Percentiles rank a stretch among this genome's conserved stretches.
Evolutionary conservation across 2,797 vertebrate species (phyloP).

Genomic region (Amazona finschi): DNA sequence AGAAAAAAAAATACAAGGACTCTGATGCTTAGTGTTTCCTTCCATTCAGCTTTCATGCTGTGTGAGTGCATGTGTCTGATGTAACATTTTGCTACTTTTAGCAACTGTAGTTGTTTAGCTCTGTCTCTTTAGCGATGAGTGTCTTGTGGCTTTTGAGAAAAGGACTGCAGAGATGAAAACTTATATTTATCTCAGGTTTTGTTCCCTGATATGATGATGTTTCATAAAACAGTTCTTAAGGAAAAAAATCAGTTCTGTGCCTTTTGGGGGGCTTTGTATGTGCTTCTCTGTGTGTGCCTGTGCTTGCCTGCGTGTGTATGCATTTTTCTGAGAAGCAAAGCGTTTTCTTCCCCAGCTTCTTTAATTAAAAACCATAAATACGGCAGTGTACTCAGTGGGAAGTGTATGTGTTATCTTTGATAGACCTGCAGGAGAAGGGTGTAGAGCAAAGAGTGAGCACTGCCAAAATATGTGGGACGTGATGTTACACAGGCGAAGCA

Average conservation of each 20-base stretch:
- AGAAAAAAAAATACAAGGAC: background rate
- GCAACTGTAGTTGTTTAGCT: background rate
- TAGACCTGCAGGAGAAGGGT: background rate
- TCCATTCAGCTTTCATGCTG: background rate
- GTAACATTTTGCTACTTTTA: background rate
- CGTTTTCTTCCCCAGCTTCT: background rate
- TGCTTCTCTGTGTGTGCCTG: background rate
- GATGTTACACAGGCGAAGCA: slow-evolving; percentile 24
- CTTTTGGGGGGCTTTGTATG: background rate
- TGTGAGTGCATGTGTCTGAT: background rate
- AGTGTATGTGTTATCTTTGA: background rate
- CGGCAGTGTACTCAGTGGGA: background rate
- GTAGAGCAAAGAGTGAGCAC: background rate
- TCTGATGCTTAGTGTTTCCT: background rate
- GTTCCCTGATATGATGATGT: background rate
- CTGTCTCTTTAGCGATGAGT: background rate
- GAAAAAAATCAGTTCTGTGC: background rate
- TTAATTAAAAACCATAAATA: background rate
- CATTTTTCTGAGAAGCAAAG: background rate
- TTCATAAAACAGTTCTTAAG: background rate
- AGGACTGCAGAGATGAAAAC: background rate
- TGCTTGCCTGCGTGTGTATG: background rate
- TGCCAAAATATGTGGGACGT: slow-evolving; percentile 13
- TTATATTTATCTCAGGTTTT: background rate
- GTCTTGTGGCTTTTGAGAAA: background rate